Percentiles rank a stretch among this genome's conserved stretches.
These are phyloP conservation scores for Drosophila azteca DNA, from an alignment of 1,140 invertebrate species.

Conservation along the genomic window DNA sequence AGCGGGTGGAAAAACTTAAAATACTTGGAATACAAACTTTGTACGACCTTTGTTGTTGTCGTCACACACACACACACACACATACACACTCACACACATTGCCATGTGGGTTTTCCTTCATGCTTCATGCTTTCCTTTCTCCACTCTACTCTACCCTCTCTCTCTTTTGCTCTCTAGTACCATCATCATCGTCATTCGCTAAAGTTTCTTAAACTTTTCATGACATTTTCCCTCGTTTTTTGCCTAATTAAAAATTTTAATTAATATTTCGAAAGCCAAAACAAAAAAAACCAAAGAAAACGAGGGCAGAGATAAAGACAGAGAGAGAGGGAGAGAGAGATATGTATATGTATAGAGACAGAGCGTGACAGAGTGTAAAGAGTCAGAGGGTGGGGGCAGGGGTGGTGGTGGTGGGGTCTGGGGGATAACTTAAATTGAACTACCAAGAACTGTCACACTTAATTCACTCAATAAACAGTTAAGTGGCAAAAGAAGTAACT, in stretches of 20 bases:
- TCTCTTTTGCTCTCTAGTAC: no score
- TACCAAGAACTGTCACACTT: slow-evolving; percentile 30
- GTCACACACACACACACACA: no score
- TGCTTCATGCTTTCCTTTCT: no score
- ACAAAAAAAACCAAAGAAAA: no score
- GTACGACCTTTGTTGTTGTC: no score
- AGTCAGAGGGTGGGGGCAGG: slow-evolving; percentile 5
- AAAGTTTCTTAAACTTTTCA: slow-evolving; percentile 34
- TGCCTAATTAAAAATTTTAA: slow-evolving; percentile 40
- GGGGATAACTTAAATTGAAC: slow-evolving; percentile 1
- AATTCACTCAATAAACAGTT: slow-evolving; percentile 42
- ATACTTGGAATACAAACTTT: no score
- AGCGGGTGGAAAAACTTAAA: no score
- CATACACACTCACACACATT: no score
- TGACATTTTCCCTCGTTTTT: slow-evolving; percentile 21
- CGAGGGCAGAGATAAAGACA: background rate
- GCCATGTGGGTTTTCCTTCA: no score
- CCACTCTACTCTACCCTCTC: background rate
- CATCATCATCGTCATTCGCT: background rate
- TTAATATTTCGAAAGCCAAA: slow-evolving; percentile 23
- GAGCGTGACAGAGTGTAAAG: background rate
- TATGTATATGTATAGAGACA: background rate
- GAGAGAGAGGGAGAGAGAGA: background rate
- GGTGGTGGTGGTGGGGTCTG: slow-evolving; percentile 1
- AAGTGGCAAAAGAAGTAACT: slow-evolving; percentile 35